phyloP scores from a whole-genome alignment of 1,140 invertebrate species.

The Steinernema khuongi region DNA sequence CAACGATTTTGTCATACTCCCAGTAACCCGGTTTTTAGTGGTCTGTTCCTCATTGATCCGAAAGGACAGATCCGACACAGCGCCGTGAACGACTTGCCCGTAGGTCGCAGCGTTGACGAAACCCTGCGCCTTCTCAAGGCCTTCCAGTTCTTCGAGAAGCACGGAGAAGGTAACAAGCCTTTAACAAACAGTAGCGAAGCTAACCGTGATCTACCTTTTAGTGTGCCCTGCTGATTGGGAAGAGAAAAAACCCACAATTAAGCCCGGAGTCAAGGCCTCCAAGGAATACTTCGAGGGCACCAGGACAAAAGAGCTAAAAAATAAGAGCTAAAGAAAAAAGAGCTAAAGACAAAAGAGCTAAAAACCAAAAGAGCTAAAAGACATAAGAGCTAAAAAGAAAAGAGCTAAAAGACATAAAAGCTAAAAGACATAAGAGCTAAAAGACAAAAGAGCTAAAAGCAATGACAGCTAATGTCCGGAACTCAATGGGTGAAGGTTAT shows the following conservation, averaged over 20 bases:
- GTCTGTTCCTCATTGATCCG: constrained; percentile 67
- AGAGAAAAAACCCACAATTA: constrained; percentile 41
- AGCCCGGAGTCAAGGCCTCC: constrained; percentile 33
- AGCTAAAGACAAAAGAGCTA: too few relatives aligned
- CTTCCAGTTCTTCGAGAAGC: constrained; percentile 84
- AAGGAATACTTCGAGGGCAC: constrained; percentile 58
- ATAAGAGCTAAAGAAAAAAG: too few relatives aligned
- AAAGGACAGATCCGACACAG: constrained; percentile 65
- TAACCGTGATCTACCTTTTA: constrained; percentile 28
- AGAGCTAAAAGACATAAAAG: too few relatives aligned
- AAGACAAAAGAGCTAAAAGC: too few relatives aligned
- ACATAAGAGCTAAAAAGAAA: too few relatives aligned
- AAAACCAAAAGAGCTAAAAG: too few relatives aligned
- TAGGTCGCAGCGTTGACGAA: constrained; percentile 86
- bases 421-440: too few relatives aligned
- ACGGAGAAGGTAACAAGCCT: constrained; percentile 70
- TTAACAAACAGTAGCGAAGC: constrained; percentile 19
- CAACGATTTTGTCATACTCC: constrained; percentile 51
- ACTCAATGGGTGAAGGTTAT: too few relatives aligned
- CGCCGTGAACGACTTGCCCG: constrained; percentile 72
- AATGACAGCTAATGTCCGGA: too few relatives aligned
- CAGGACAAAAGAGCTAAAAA: too few relatives aligned
- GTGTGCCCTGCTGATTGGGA: constrained; percentile 58
- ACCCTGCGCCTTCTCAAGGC: constrained; percentile 80
- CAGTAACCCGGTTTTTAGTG: constrained; percentile 39